Conservation (phyloP, 2,113 vertebrate genomes). For the Larimichthys crocea region DNA sequence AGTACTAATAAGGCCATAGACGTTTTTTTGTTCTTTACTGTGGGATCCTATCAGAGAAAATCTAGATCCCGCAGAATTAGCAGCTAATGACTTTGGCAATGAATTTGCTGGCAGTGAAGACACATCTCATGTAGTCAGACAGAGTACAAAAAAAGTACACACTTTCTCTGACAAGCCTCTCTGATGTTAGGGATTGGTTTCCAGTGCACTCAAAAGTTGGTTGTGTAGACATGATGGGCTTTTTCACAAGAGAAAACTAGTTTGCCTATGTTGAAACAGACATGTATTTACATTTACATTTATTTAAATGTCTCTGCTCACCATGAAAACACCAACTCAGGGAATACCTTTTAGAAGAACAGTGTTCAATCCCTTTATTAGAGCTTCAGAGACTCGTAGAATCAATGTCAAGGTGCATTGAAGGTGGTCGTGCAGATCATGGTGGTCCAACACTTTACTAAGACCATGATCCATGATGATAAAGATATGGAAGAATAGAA, state of each 20-base stretch:
- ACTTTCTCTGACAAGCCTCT: slow-evolving; percentile 25
- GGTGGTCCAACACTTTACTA: background rate
- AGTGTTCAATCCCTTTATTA: too few species aligned
- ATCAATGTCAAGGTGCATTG: too few species aligned
- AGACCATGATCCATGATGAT: too few species aligned
- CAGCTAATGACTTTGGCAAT: slow-evolving; percentile 62
- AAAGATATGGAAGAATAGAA: too few species aligned
- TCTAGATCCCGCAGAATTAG: slow-evolving; percentile 56
- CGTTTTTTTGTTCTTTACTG: slow-evolving; percentile 26
- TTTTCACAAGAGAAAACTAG: background rate
- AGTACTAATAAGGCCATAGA: background rate
- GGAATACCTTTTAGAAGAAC: too few species aligned
- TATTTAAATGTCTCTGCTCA: background rate
- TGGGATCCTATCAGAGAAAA: slow-evolving; percentile 54
- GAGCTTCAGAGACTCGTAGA: too few species aligned
- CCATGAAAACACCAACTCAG: too few species aligned
- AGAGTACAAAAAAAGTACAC: slow-evolving; percentile 41
- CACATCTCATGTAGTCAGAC: slow-evolving; percentile 39
- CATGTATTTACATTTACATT: background rate
- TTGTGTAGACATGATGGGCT: background rate
- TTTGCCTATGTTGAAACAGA: background rate
- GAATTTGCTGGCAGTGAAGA: slow-evolving; percentile 39
- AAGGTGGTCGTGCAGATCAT: too few species aligned
- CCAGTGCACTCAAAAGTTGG: background rate
- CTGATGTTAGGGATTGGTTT: background rate